These are phyloP conservation scores for Phymatocera aterrima DNA, from an alignment of 2,888 invertebrate genomes.

Conservation along the genomic window DNA sequence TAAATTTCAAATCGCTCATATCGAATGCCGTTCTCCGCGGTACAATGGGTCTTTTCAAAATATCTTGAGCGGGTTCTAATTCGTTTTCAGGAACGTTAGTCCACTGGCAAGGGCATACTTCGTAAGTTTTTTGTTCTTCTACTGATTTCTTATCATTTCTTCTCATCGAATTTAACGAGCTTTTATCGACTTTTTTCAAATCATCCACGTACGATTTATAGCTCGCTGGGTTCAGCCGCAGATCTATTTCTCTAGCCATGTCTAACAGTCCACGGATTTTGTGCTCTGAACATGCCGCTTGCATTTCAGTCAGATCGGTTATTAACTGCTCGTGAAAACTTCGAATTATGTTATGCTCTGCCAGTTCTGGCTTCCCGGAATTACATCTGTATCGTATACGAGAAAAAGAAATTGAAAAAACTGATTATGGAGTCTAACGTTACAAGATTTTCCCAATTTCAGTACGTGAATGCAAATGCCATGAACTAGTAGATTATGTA, in stretches of 20 bases:
- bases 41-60: constrained; percentile 47
- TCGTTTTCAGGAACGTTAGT: constrained; percentile 48
- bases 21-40: constrained; percentile 53
- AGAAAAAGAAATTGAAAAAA: no score
- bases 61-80: constrained; percentile 51
- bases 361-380: not conserved
- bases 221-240: not conserved
- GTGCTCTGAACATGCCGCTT: constrained; percentile 3
- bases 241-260: constrained; percentile 5
- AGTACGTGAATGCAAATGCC: not conserved
- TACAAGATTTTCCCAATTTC: not conserved
- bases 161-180: not conserved
- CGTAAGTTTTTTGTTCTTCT: not conserved
- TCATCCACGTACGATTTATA: constrained; percentile 12
- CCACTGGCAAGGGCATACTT: constrained; percentile 51
- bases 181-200: constrained; percentile 11
- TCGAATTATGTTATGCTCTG: not conserved
- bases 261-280: constrained; percentile 1
- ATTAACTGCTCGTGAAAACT: not conserved
- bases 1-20: constrained; percentile 57
- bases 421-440: no score
- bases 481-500: no score
- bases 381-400: not conserved
- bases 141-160: constrained; percentile 9
- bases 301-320: constrained; percentile 13